phyloP scores from a whole-genome alignment of 1,140 invertebrate species.

The Aphelinus atriplicis region DNA sequence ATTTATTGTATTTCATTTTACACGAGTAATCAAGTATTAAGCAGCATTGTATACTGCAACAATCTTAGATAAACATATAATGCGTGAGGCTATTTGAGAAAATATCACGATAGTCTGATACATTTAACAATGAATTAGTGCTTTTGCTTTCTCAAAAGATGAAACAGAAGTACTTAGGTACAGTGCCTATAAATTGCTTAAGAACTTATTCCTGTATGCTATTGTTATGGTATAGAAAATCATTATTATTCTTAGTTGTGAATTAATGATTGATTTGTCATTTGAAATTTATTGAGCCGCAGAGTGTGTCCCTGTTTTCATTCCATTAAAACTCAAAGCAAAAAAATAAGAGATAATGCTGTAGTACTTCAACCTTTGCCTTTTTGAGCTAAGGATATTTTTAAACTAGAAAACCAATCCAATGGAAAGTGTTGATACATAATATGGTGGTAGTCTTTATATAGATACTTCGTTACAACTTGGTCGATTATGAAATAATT shows the following conservation, averaged over 20 bases:
- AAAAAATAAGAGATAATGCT: constrained; percentile 16
- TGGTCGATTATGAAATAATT: constrained; percentile 17
- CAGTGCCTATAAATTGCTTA: constrained; percentile 53
- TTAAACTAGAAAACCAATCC: neutral
- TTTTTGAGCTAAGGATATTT: constrained; percentile 12
- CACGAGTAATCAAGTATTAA: constrained; percentile 39
- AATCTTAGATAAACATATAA: constrained; percentile 28
- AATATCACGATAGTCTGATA: constrained; percentile 40
- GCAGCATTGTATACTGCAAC: constrained; percentile 37
- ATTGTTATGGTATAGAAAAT: constrained; percentile 42
- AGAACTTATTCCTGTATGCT: constrained; percentile 47
- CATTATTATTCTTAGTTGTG: constrained; percentile 49
- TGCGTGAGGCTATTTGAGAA: constrained; percentile 42
- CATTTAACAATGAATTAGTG: constrained; percentile 50
- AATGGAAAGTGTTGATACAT: constrained; percentile 14
- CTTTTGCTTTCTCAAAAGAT: constrained; percentile 54
- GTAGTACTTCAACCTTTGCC: constrained; percentile 11
- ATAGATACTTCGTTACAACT: constrained; percentile 17
- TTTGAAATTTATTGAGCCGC: constrained; percentile 16
- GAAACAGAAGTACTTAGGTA: constrained; percentile 53
- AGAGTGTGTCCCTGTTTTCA: constrained; percentile 46
- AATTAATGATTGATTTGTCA: constrained; percentile 41
- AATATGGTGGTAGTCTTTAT: constrained; percentile 16
- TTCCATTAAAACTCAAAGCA: constrained; percentile 44
- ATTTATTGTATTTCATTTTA: constrained; percentile 43